Evolutionary conservation across 2,888 invertebrate genomes (phyloP).

Genomic region (Steinernema hermaphroditum): DNA sequence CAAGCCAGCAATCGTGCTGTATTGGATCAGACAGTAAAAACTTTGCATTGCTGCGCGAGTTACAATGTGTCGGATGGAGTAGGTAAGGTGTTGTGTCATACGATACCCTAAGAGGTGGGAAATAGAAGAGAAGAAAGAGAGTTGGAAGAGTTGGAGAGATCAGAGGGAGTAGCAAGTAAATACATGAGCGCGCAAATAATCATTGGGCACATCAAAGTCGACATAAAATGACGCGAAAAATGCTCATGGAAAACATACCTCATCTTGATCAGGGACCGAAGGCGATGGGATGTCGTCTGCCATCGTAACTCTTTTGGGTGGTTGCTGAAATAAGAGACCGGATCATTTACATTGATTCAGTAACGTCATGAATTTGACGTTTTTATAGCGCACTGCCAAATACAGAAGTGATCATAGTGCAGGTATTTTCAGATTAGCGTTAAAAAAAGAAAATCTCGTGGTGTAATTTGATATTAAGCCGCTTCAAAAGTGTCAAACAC

Average conservation of each 20-base stretch:
- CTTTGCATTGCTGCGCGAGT: slow-evolving; percentile 27
- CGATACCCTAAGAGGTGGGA: slow-evolving; percentile 28
- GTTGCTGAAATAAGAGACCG: not conserved
- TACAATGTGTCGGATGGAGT: slow-evolving; percentile 14
- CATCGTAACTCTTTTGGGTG: not conserved
- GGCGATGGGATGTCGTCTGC: not conserved
- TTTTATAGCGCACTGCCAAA: not conserved
- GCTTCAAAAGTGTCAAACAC: slow-evolving; percentile 15
- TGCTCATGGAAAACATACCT: not conserved
- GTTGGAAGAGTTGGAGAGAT: not conserved
- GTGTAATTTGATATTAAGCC: not conserved
- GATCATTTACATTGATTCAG: no score
- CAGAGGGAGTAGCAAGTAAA: not conserved
- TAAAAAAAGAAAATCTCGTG: not conserved
- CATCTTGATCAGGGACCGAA: not conserved
- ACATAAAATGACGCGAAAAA: not conserved
- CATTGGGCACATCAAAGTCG: not conserved
- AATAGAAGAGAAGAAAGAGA: not conserved
- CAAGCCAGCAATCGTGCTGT: not conserved
- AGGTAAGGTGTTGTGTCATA: slow-evolving; percentile 27
- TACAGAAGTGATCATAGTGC: not conserved
- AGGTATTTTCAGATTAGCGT: slow-evolving; percentile 19
- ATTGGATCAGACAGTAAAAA: slow-evolving; percentile 6
- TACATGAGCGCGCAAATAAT: not conserved
- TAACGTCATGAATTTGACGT: no score